phyloP scores from a whole-genome alignment of 2,888 invertebrate genomes.

The Creontiades dilutus region DNA sequence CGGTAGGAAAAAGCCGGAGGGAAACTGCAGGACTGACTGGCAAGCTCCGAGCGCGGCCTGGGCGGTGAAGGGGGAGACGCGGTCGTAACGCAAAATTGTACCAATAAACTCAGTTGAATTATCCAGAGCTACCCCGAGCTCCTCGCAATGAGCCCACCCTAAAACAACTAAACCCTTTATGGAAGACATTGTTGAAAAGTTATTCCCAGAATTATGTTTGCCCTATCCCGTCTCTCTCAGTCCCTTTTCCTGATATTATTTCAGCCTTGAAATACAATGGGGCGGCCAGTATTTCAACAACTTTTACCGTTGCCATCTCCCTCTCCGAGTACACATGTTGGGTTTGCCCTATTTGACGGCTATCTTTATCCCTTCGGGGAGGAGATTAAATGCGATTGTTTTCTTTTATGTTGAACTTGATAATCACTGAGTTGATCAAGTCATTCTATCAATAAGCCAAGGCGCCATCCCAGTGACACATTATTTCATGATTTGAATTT shows the following conservation, averaged over 20 bases:
- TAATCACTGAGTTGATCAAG: too few species aligned
- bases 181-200: conserved; percentile 73
- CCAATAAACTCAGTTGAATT: conserved; percentile 74
- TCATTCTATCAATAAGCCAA: too few species aligned
- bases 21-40: conserved; percentile 41
- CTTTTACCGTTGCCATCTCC: conserved; percentile 57
- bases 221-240: conserved; percentile 38
- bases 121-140: conserved; percentile 66
- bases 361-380: conserved; percentile 52
- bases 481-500: too few species aligned
- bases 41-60: background rate
- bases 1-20: conserved; percentile 72
- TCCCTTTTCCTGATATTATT: conserved; percentile 68
- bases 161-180: conserved; percentile 73
- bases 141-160: conserved; percentile 71
- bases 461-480: too few species aligned
- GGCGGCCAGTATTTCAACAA: conserved; percentile 68
- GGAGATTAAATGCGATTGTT: conserved; percentile 44
- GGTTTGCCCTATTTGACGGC: conserved; percentile 26
- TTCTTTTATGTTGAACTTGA: background rate
- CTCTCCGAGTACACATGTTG: conserved; percentile 43
- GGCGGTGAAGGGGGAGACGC: conserved; percentile 10
- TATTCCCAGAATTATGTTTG: conserved; percentile 72
- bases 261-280: conserved; percentile 71
- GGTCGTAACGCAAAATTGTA: conserved; percentile 74